Percentiles rank a stretch among this genome's conserved stretches.
These are phyloP conservation scores for Drosophila sulfurigaster DNA, from an alignment of 1,140 invertebrate species.

Conservation along the genomic window DNA sequence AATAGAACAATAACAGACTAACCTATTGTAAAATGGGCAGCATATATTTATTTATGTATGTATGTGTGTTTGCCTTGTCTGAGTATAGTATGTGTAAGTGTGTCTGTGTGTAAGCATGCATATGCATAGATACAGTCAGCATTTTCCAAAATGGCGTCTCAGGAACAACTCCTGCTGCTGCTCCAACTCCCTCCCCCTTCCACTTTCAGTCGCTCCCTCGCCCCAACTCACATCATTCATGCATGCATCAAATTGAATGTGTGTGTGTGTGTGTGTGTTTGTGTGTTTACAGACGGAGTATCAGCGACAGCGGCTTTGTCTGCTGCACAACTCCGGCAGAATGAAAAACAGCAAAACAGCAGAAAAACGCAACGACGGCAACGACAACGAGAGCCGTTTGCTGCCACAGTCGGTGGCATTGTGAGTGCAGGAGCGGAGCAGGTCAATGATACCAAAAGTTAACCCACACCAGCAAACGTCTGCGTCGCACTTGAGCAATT, in stretches of 20 bases:
- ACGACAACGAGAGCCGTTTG: neutral
- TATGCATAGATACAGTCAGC: constrained; percentile 49
- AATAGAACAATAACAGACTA: constrained; percentile 79
- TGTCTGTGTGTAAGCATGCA: constrained; percentile 33
- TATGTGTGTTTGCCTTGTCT: neutral
- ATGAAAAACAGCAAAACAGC: constrained; percentile 11
- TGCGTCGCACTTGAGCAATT: constrained; percentile 79
- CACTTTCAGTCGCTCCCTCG: neutral
- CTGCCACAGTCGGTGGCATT: constrained; percentile 25
- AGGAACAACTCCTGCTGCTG: constrained; percentile 52
- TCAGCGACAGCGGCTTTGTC: constrained; percentile 23
- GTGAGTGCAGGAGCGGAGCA: constrained; percentile 55
- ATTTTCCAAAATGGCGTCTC: constrained; percentile 78
- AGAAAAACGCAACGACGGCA: constrained; percentile 3
- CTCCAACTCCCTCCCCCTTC: constrained; percentile 13
- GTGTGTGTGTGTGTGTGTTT: neutral
- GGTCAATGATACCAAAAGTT: constrained; percentile 84
- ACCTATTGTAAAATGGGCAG: constrained; percentile 80
- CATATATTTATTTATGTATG: constrained; percentile 8
- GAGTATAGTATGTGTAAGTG: constrained; percentile 16
- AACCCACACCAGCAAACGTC: constrained; percentile 68
- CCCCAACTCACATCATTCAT: constrained; percentile 14
- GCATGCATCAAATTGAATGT: constrained; percentile 28
- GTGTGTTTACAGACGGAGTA: constrained; percentile 10
- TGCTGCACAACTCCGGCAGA: constrained; percentile 47